These are phyloP conservation scores for Isurus oxyrinchus DNA, from an alignment of 2,113 vertebrate genomes.

Conservation along the genomic window DNA sequence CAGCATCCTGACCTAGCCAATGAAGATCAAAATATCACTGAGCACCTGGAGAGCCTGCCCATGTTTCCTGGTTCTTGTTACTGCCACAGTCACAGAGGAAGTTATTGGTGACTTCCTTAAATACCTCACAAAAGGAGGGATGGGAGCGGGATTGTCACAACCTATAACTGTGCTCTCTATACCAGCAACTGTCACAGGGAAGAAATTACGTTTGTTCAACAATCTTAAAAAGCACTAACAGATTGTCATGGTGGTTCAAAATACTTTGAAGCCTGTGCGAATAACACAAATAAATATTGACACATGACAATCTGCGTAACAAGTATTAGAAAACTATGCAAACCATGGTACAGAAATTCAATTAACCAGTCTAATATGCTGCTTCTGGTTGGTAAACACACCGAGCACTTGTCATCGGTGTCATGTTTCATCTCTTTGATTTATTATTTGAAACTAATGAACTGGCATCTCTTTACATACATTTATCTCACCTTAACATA, in stretches of 20 bases:
- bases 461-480: neutral
- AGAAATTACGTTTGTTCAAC: neutral
- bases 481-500: neutral
- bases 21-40: conserved; percentile 53
- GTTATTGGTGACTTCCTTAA: neutral
- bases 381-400: conserved; percentile 17
- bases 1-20: conserved; percentile 54
- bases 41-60: conserved; percentile 53
- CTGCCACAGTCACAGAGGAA: neutral
- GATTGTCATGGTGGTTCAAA: conserved; percentile 15
- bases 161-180: neutral
- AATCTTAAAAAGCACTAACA: conserved; percentile 1
- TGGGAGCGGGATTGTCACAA: neutral
- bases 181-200: neutral
- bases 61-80: neutral
- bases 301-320: conserved; percentile 22
- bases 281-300: conserved; percentile 27
- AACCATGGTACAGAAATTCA: neutral
- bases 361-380: neutral
- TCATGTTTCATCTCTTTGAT: conserved; percentile 20
- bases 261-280: conserved; percentile 8
- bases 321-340: conserved; percentile 11
- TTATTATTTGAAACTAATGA: conserved; percentile 12
- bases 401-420: neutral
- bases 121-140: neutral